Evolutionary conservation across 2,113 vertebrate genomes (phyloP), one percentile per base, ranked within the genome.

Genomic region (Grallaria varia): DNA sequence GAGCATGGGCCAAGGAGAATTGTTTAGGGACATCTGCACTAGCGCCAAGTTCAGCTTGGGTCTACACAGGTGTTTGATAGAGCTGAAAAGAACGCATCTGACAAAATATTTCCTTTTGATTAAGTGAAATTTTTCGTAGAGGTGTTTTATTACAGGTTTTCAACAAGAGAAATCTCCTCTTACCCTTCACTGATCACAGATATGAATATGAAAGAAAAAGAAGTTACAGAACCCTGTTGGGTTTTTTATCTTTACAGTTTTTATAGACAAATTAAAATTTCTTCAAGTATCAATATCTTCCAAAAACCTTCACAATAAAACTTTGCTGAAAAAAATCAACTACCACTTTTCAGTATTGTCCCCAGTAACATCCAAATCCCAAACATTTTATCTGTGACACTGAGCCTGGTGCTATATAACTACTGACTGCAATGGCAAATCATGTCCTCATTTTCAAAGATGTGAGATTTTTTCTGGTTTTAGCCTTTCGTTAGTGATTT

Each of bases 171-270:
- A 76, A 35, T 45, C 11, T 83, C 28, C 3, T 63, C 17, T 75
- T 42, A 8, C 3, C 8, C 33, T 79, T 68, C 18, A 33, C 4
- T 64, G 15, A 64, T 60, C 35, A 60, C 14, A 68, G 14, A 52
- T 30, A 8, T 27, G 66, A 72, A 59, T 40, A 40, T 14, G 8
- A 24, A 62, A 42, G 40, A 64, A 19, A 31, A 42, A 52, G 1
- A 3, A 25, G 12, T 33, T 50, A 78, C 9, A 53, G 31, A 77
- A 45, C 3, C 6, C 40, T 66, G 6, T 2, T 72, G 8, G 0
- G 7, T 28, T 22, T 86, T 68, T 68, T 37, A 30, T 42, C 14
- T 71, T 69, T 69, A 28, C 10, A 39, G 1, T 7, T 40, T 62
- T 72, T 72, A 67, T 3, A 71, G 31, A 49, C 8, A 84, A 68